Base-by-base conservation (phyloP, 2,888 invertebrate species). In the Drosophila fulvimacula region DNA sequence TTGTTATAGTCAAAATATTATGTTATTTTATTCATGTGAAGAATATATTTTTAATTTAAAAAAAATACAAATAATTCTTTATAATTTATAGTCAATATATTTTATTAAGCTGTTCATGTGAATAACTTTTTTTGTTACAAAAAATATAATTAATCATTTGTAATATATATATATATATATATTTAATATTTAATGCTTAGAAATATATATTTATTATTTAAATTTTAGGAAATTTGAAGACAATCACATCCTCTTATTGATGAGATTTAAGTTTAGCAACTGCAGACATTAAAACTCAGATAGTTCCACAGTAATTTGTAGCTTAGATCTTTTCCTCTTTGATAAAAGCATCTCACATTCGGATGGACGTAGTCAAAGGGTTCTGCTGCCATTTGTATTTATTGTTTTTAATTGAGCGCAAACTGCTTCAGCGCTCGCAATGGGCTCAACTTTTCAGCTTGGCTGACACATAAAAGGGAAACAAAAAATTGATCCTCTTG, bases 361-460 rank as follows among this genome's bases (percentile, higher is more conserved):
- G 19, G 15, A 27, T 15, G 9, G 27, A 46, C 27, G 46, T 1
- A 27, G 15, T 15, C 15, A 15, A 24, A 30, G 34, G 9, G 52
- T 19, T 6, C 0, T n/a, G 34, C 38, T 38, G 30, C 36, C 24
- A 19, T 65, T 59, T 48, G 30, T 48, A 13, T 48, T 42, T 55
- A 55, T 71, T 71, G 53, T 38, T 72, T 59, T 64, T 76, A 62
- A 72, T 77, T 74, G 77, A 71, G 66, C 55, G 32, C 55, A 61
- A 55, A 59, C 46, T 39, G 19, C 36, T 44, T 39, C 15, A n/a
- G 39, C 49, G 7, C 49, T 51, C 17, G 42, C 13, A 52, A 44
- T 15, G 39, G 41, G 1, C 44, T 59, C 32, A 38, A 53, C 32
- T 46, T 55, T 66, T 55, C 49, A 59, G 74, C 55, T 60, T 34